phyloP scores from a whole-genome alignment of 1,140 invertebrate genomes.

The Leucophenga varia region DNA sequence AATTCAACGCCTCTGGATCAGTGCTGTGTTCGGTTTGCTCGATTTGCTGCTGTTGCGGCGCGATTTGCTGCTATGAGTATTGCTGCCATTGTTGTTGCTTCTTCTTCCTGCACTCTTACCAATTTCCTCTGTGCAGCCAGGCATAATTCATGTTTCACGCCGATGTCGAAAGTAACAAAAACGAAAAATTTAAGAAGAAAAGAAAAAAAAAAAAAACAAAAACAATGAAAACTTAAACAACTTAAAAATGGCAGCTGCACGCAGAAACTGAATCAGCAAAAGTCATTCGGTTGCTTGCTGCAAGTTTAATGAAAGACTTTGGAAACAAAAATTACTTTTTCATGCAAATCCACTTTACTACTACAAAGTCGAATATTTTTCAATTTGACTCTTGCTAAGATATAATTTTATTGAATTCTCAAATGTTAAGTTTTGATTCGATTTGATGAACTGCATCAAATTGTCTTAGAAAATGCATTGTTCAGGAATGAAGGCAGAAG shows the following conservation, averaged over 20 bases:
- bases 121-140: constrained; percentile 13
- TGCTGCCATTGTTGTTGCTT: not conserved
- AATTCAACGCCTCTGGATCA: constrained; percentile 42
- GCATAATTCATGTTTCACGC: constrained; percentile 47
- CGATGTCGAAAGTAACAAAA: constrained; percentile 13
- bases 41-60: too few species aligned
- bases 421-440: too few species aligned
- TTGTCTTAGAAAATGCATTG: too few species aligned
- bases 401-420: too few species aligned
- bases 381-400: too few species aligned
- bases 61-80: constrained; percentile 2
- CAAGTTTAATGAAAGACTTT: constrained; percentile 18
- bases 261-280: constrained; percentile 23
- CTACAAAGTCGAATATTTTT: too few species aligned
- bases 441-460: too few species aligned
- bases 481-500: too few species aligned
- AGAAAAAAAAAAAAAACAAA: too few species aligned
- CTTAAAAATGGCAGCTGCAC: constrained; percentile 38
- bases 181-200: too few species aligned
- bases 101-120: constrained; percentile 1
- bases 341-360: constrained; percentile 24
- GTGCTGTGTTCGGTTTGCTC: too few species aligned
- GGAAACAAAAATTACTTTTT: constrained; percentile 21
- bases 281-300: constrained; percentile 20
- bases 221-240: too few species aligned